A percentile compares a stretch with the other conserved stretches of the same genome.
phyloP scores from a whole-genome alignment of 2,113 vertebrate species.

The Seriola dumerili region DNA sequence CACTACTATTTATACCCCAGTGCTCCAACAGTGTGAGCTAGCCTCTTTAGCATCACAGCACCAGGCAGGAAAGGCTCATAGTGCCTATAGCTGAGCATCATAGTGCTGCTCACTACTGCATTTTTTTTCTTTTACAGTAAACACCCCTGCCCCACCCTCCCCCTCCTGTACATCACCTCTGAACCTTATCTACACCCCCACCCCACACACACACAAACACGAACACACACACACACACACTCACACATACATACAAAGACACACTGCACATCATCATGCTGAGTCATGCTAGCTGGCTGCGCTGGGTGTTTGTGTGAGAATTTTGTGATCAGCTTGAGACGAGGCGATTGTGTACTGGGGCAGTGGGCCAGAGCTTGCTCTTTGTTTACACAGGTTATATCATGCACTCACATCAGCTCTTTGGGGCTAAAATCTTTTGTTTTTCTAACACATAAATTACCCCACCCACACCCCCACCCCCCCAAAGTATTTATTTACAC shows the following conservation, averaged over 20 bases:
- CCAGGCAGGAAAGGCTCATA: slow-evolving; percentile 2
- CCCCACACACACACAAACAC: background rate
- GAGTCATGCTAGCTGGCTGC: slow-evolving; percentile 66
- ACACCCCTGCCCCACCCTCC: slow-evolving; percentile 7
- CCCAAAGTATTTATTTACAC: slow-evolving; percentile 4
- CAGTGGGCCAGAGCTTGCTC: slow-evolving; percentile 42
- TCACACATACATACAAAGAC: slow-evolving; percentile 19
- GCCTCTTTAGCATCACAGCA: slow-evolving; percentile 44
- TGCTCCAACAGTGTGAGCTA: slow-evolving; percentile 40
- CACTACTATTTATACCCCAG: slow-evolving; percentile 62
- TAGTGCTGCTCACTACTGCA: slow-evolving; percentile 24
- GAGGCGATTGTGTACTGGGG: slow-evolving; percentile 39
- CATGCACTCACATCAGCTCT: background rate
- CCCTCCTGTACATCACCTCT: background rate
- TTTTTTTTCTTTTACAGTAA: slow-evolving; percentile 45
- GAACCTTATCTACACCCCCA: no score
- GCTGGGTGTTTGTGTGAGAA: slow-evolving; percentile 42
- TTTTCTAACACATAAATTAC: background rate
- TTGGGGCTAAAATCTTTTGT: background rate
- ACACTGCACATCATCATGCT: slow-evolving; percentile 41
- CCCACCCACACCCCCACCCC: no score
- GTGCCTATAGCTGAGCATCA: slow-evolving; percentile 31
- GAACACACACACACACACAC: no score
- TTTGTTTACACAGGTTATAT: slow-evolving; percentile 27
- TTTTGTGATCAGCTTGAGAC: slow-evolving; percentile 50